A percentile compares a stretch with the other conserved stretches of the same genome.
Conservation (phyloP, 1,140 invertebrate genomes). For the Aphidius ervi region DNA sequence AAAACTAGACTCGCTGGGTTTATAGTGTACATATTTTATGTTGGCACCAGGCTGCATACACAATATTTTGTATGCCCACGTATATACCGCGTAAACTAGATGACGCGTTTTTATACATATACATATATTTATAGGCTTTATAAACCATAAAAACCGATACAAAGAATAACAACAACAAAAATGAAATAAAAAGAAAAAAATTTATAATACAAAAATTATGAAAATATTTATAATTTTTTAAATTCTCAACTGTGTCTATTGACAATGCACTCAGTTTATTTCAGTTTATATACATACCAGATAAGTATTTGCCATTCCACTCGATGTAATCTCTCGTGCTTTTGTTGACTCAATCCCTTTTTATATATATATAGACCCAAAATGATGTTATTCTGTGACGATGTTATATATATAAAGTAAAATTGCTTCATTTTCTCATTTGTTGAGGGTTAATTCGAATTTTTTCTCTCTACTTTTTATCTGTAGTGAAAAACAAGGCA, state of each 20-base stretch:
- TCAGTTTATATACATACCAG: constrained; percentile 20
- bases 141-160: background rate
- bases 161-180: no score
- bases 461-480: background rate
- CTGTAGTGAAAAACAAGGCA: no score
- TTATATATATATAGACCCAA: no score
- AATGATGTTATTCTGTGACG: no score
- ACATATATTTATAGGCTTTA: background rate
- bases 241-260: background rate
- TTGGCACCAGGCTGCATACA: constrained; percentile 11
- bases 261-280: constrained; percentile 17
- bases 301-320: constrained; percentile 28
- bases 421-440: no score
- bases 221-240: no score
- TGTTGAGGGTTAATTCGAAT: background rate
- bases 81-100: constrained; percentile 1
- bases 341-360: constrained; percentile 20
- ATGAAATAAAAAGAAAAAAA: no score
- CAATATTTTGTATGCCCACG: constrained; percentile 20
- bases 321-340: constrained; percentile 21
- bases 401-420: no score
- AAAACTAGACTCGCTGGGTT: constrained; percentile 14
- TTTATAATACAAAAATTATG: no score
- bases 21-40: constrained; percentile 21
- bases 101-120: constrained; percentile 5